Evolutionary conservation across 2,113 vertebrate genomes (phyloP), one percentile per base, ranked within the genome.

Genomic region (Ursus arctos): DNA sequence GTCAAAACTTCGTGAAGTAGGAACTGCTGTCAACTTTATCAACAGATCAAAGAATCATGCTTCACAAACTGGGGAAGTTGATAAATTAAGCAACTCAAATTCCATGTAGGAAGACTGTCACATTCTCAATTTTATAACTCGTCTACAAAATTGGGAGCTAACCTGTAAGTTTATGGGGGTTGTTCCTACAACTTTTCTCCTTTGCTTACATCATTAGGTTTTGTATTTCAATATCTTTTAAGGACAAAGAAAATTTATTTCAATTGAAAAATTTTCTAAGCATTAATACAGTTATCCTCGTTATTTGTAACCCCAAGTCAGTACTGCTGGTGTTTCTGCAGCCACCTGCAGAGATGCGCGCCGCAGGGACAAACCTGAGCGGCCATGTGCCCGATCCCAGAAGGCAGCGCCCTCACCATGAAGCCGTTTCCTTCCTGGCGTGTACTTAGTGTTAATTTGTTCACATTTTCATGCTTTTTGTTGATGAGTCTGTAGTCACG

Each of bases 371-470:
- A n/a, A n/a, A 67, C 65, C 31, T 2, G 65, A 65, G 65, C 31
- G 6, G 15, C 72, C 40, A 47, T 6, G 36, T 12, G 2, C 72
- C 24, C 13, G 13, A 28, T 28, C 72, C 24, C 24, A 76, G 40
- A 49, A 31, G 72, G 14, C 22, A 3, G 26, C 0, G 22, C 40
- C 2, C 22, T 14, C 12, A 31, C 43, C 14, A 2, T 8, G 1
- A 16, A 47, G 13, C 47, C 26, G 7, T 26, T 31, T 76, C 72
- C 26, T 16, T 76, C 9, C 6, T 31, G 43, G 16, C 43, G 26
- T 31, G 43, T 49, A 22, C 40, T 26, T 26, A 49, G 72, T 9
- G 43, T 28, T 4, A 76, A 76, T 31, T 18, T 28, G 26, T 47
- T 47, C 26, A 9, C 24, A 15, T 47, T 4, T 76, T 49, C 21